Percentiles rank a stretch among this genome's conserved stretches.
Conservation (phyloP, 2,113 vertebrate genomes). For the Brachypodius melanocephalos region DNA sequence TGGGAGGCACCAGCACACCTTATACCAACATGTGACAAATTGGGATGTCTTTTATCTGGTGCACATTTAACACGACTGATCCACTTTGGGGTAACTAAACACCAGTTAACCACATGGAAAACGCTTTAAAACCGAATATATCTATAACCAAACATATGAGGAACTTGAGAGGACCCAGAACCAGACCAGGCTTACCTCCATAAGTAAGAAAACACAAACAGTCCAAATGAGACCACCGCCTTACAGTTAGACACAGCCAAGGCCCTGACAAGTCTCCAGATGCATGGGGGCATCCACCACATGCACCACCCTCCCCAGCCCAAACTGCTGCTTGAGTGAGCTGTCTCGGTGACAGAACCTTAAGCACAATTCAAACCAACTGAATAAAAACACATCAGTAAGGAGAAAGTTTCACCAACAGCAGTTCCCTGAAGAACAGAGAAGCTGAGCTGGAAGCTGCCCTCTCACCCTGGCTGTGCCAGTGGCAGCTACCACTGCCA, state of each 20-base stretch:
- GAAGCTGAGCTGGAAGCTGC: background rate
- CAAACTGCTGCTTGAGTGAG: accelerated
- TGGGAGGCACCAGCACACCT: background rate
- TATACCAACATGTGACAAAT: background rate
- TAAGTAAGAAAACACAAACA: background rate
- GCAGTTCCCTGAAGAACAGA: background rate
- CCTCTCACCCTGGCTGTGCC: accelerated
- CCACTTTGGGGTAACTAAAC: background rate
- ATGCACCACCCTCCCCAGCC: accelerated
- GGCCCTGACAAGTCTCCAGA: background rate
- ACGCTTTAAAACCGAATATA: background rate
- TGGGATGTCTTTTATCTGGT: accelerated
- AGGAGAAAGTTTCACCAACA: background rate
- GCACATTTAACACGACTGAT: accelerated
- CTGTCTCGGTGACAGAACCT: background rate
- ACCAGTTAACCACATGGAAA: background rate
- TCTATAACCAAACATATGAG: background rate
- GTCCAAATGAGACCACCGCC: background rate
- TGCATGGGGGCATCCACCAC: accelerated
- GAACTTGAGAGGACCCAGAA: background rate
- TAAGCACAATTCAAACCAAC: background rate
- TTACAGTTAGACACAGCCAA: background rate
- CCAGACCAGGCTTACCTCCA: background rate
- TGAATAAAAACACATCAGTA: background rate
- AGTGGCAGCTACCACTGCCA: accelerated